phyloP scores from a whole-genome alignment of 2,113 vertebrate genomes.

The Hippocampus zosterae region DNA sequence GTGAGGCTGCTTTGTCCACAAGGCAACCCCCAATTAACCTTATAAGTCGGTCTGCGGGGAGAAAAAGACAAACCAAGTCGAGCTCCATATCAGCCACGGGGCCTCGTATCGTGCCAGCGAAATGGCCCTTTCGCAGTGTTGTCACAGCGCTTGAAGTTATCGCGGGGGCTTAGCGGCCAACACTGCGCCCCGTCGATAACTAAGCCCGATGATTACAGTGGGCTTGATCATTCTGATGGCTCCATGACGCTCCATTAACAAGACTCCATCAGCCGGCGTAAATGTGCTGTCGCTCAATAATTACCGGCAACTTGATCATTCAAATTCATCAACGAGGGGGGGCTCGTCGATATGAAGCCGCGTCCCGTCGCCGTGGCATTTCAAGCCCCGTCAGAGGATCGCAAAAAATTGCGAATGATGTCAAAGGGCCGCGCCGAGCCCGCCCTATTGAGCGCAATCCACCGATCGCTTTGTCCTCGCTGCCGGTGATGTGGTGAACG shows the following conservation, averaged over 20 bases:
- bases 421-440: slow-evolving; percentile 46
- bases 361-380: slow-evolving; percentile 47
- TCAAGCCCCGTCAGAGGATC: slow-evolving; percentile 47
- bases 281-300: slow-evolving; percentile 65
- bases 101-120: slow-evolving; percentile 39
- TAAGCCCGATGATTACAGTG: slow-evolving; percentile 69
- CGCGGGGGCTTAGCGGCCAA: slow-evolving; percentile 63
- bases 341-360: slow-evolving; percentile 59
- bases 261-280: slow-evolving; percentile 63
- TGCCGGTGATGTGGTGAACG: background rate
- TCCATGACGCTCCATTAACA: slow-evolving; percentile 66
- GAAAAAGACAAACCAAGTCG: slow-evolving; percentile 33
- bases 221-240: slow-evolving; percentile 64
- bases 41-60: slow-evolving; percentile 31
- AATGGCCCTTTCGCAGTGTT: slow-evolving; percentile 50
- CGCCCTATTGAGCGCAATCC: slow-evolving; percentile 23
- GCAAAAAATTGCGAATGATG: slow-evolving; percentile 43
- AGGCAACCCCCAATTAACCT: slow-evolving; percentile 57
- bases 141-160: slow-evolving; percentile 58
- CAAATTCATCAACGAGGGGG: slow-evolving; percentile 58
- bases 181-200: slow-evolving; percentile 61
- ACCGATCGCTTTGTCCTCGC: slow-evolving; percentile 28
- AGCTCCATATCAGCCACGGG: slow-evolving; percentile 40
- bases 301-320: slow-evolving; percentile 65
- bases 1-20: slow-evolving; percentile 21